These are phyloP conservation scores for Ophioderma brevispina DNA, from an alignment of 35 echinoderm and acorn worm genomes.

Conservation along the genomic window DNA sequence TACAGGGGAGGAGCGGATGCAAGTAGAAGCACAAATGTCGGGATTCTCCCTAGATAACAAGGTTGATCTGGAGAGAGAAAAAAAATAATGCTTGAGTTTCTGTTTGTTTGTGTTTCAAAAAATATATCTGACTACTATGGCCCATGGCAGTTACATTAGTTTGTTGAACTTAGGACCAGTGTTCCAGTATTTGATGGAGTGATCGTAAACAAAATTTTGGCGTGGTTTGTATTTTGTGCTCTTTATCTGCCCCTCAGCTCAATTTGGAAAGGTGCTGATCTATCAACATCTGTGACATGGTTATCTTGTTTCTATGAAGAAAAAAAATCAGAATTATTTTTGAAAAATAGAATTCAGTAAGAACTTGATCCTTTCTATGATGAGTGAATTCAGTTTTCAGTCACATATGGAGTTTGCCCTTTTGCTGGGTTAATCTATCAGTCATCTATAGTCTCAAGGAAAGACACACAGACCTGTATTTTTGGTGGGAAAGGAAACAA, in stretches of 20 bases:
- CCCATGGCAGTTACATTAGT: not conserved
- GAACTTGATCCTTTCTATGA: no score
- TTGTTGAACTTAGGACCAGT: not conserved
- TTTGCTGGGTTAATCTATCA: no score
- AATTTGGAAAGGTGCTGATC: not conserved
- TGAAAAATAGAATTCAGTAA: no score
- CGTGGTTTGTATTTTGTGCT: not conserved
- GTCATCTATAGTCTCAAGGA: no score
- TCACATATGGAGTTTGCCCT: no score
- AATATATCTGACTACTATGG: not conserved
- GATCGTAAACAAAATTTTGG: not conserved
- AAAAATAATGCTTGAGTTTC: not conserved
- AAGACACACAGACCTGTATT: no score
- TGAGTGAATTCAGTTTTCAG: no score
- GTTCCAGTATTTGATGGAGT: not conserved
- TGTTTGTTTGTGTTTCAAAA: not conserved
- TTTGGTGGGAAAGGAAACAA: no score
- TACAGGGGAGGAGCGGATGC: no score
- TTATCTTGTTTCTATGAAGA: no score
- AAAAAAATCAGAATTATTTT: no score
- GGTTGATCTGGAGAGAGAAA: not conserved
- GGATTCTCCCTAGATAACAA: not conserved
- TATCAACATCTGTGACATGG: not conserved
- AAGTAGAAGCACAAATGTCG: no score
- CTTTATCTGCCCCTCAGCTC: not conserved